These are phyloP conservation scores for Xenopus laevis DNA, from an alignment of 2,113 vertebrate species.

Conservation along the genomic window DNA sequence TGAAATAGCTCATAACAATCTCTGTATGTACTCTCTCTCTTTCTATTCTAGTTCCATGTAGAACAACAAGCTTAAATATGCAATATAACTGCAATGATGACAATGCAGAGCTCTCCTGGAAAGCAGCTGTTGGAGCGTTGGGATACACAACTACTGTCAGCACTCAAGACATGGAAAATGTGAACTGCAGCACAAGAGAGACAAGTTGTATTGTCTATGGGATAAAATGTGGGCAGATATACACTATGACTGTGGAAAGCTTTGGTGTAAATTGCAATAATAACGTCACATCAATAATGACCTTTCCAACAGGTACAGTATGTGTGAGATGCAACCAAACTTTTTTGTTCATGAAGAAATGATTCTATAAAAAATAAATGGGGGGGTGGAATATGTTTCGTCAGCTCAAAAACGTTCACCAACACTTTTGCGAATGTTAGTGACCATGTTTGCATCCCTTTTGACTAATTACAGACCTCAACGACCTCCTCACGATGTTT, in stretches of 20 bases:
- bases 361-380: no score
- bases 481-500: no score
- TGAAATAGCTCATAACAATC: no score
- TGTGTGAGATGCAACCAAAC: no score
- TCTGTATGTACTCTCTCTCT: no score
- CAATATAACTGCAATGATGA: slow-evolving; percentile 57
- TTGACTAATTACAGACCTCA: no score
- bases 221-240: slow-evolving; percentile 59
- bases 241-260: slow-evolving; percentile 58
- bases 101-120: slow-evolving; percentile 61
- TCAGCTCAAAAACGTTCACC: no score
- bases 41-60: slow-evolving; percentile 59
- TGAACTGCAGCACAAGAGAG: slow-evolving; percentile 53
- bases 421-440: no score
- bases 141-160: slow-evolving; percentile 55
- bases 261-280: slow-evolving; percentile 57
- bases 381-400: no score
- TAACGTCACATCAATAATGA: slow-evolving; percentile 43
- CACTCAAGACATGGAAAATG: neutral
- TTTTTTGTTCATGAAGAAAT: no score
- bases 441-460: no score
- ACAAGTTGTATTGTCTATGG: slow-evolving; percentile 58
- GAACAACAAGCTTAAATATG: slow-evolving; percentile 45
- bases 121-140: slow-evolving; percentile 52
- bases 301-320: slow-evolving; percentile 56